A percentile compares a stretch with the other conserved stretches of the same genome.
These are phyloP conservation scores for Phthorimaea operculella DNA, from an alignment of 1,140 invertebrate species.

Conservation along the genomic window DNA sequence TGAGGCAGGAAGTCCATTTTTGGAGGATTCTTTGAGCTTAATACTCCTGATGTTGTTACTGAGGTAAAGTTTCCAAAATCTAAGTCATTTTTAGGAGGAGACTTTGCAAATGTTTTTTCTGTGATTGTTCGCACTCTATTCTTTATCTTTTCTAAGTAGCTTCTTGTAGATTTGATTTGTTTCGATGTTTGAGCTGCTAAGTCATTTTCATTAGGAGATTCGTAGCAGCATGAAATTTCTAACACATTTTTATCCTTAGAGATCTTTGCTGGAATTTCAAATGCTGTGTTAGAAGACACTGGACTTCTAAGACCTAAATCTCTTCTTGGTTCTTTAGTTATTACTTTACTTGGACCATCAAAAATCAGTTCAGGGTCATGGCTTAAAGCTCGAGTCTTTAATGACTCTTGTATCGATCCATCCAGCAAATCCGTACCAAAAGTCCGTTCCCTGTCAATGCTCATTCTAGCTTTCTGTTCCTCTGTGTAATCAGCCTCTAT, in stretches of 20 bases:
- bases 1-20: slow-evolving; percentile 37
- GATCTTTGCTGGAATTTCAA: slow-evolving; percentile 46
- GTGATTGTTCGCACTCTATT: slow-evolving; percentile 67
- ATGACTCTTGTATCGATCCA: slow-evolving; percentile 40
- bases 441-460: slow-evolving; percentile 77
- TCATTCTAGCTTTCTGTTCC: slow-evolving; percentile 86
- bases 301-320: slow-evolving; percentile 38
- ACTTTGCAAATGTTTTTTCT: slow-evolving; percentile 63
- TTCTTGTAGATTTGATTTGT: slow-evolving; percentile 63
- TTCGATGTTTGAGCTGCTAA: slow-evolving; percentile 58
- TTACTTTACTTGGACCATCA: slow-evolving; percentile 41
- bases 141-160: slow-evolving; percentile 71
- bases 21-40: slow-evolving; percentile 55
- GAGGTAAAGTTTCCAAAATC: slow-evolving; percentile 71
- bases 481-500: slow-evolving; percentile 87
- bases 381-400: slow-evolving; percentile 25
- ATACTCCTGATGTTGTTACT: slow-evolving; percentile 71
- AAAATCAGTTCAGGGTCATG: slow-evolving; percentile 52
- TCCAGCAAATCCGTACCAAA: slow-evolving; percentile 64
- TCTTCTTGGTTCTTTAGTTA: slow-evolving; percentile 51
- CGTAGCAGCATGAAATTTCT: slow-evolving; percentile 71
- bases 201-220: slow-evolving; percentile 61
- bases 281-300: slow-evolving; percentile 28
- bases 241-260: slow-evolving; percentile 69
- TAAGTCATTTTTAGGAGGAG: slow-evolving; percentile 40